Percentiles rank a stretch among this genome's conserved stretches.
Conservation (phyloP, 2,888 invertebrate species). For the Ligdia adustata region DNA sequence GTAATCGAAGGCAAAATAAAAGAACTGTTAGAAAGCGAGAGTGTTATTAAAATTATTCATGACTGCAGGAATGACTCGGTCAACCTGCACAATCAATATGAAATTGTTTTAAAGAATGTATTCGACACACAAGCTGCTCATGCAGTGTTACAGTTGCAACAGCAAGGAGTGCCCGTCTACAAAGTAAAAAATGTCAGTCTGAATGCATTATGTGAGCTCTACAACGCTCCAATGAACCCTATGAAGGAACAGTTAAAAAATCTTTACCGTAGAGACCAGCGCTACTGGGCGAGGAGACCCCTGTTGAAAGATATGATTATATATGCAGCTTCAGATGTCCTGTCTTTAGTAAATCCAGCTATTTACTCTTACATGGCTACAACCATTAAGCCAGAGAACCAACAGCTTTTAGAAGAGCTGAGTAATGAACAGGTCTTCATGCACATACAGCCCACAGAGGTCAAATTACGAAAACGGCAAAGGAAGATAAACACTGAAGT, state of each 20-base stretch:
- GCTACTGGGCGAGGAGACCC: constrained; percentile 95
- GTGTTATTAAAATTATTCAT: constrained; percentile 94
- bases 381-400: constrained; percentile 88
- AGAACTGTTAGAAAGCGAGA: constrained; percentile 90
- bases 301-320: constrained; percentile 95
- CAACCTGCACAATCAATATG: constrained; percentile 93
- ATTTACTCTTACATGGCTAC: constrained; percentile 88
- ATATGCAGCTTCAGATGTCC: constrained; percentile 95
- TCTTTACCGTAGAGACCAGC: constrained; percentile 92
- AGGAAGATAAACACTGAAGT: constrained; percentile 96
- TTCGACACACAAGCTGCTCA: constrained; percentile 98
- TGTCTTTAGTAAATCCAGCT: constrained; percentile 93
- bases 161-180: constrained; percentile 94
- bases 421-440: constrained; percentile 94
- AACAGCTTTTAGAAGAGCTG: constrained; percentile 90
- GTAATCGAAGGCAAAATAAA: constrained; percentile 91
- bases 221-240: constrained; percentile 94
- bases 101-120: constrained; percentile 91
- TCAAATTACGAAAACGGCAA: constrained; percentile 94
- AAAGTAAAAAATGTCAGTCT: constrained; percentile 97
- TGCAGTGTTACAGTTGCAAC: constrained; percentile 95
- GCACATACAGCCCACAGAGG: constrained; percentile 93
- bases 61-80: constrained; percentile 96
- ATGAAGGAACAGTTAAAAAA: constrained; percentile 95
- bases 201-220: constrained; percentile 95